Evolutionary conservation across 2,113 vertebrate species (phyloP).

Genomic region (Gorsachius goisagi): DNA sequence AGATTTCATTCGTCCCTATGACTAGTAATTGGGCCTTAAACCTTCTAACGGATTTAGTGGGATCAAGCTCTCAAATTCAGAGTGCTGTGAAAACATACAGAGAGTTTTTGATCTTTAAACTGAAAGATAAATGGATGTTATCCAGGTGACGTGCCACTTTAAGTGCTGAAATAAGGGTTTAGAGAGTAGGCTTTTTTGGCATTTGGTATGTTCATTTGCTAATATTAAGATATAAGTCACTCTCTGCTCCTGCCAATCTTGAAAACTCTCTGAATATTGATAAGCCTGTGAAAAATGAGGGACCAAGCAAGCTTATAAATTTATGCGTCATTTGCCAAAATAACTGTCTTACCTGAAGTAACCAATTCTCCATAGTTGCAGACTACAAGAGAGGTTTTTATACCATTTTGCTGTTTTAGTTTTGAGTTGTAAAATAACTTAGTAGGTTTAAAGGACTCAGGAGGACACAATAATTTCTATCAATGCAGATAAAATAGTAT

Average conservation of each 20-base stretch:
- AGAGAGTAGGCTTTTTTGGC: background rate
- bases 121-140: slow-evolving; percentile 15
- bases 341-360: background rate
- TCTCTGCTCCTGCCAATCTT: background rate
- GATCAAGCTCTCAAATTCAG: slow-evolving; percentile 37
- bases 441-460: background rate
- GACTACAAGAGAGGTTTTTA: background rate
- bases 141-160: background rate
- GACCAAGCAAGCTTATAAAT: background rate
- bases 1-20: background rate
- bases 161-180: background rate
- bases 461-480: background rate
- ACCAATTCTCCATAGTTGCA: background rate
- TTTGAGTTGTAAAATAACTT: background rate
- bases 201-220: background rate
- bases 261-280: background rate
- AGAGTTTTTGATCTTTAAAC: slow-evolving; percentile 34
- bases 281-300: background rate
- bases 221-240: background rate
- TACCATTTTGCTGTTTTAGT: background rate
- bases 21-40: slow-evolving; percentile 38
- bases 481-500: background rate
- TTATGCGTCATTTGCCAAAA: background rate
- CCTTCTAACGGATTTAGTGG: background rate
- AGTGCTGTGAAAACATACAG: background rate